Conservation (phyloP, 2,797 vertebrate genomes). For the Jordanella pulchra region DNA sequence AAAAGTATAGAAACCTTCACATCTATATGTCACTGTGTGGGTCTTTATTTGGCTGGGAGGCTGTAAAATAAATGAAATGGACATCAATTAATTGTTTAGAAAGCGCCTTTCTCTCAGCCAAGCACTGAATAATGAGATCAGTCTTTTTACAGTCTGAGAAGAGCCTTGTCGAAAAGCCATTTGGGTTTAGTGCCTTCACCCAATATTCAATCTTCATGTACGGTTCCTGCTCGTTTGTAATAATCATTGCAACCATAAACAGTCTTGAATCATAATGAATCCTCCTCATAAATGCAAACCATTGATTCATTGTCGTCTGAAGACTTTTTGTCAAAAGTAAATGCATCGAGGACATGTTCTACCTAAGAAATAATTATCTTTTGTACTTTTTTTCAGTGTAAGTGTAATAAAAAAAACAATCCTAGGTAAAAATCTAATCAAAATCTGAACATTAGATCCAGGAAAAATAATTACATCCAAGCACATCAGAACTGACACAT, state of each 20-base stretch:
- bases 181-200: background rate
- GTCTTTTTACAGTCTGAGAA: background rate
- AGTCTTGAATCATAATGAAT: conserved; percentile 5
- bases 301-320: background rate
- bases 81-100: background rate
- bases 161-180: background rate
- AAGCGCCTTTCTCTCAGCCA: background rate
- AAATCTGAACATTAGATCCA: background rate
- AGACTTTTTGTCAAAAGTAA: background rate
- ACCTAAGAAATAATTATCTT: background rate
- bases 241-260: conserved; percentile 3
- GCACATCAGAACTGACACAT: background rate
- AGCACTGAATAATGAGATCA: background rate
- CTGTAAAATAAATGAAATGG: conserved; percentile 5
- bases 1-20: background rate
- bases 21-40: background rate
- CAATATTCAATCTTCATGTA: conserved; percentile 10
- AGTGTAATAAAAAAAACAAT: background rate
- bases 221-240: background rate
- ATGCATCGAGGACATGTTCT: background rate
- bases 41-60: background rate
- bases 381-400: background rate
- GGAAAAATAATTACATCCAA: too few species aligned
- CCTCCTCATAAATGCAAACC: background rate
- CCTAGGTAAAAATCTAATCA: background rate